A percentile compares a stretch with the other conserved stretches of the same genome.
phyloP scores from a whole-genome alignment of 2,113 vertebrate species.

The Neomonachus schauinslandi region DNA sequence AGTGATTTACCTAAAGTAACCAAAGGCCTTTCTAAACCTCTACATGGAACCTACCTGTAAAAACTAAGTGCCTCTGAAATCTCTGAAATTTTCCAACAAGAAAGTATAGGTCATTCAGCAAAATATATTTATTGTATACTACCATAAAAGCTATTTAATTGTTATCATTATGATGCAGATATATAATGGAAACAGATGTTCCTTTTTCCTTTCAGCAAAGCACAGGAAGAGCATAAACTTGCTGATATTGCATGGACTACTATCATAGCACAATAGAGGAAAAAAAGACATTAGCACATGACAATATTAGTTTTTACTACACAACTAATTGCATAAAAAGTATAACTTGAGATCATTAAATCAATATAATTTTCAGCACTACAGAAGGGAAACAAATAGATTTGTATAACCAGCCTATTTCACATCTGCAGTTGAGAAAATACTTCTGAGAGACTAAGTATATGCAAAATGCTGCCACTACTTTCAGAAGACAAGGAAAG shows the following conservation, averaged over 20 bases:
- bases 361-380: slow-evolving; percentile 75
- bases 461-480: slow-evolving; percentile 49
- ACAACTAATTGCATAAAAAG: slow-evolving; percentile 75
- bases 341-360: slow-evolving; percentile 79
- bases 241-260: background rate
- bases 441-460: slow-evolving; percentile 42
- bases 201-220: slow-evolving; percentile 64
- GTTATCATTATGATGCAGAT: slow-evolving; percentile 70
- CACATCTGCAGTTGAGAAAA: slow-evolving; percentile 55
- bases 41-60: slow-evolving; percentile 42
- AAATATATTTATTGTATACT: slow-evolving; percentile 63
- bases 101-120: slow-evolving; percentile 40
- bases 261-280: slow-evolving; percentile 38
- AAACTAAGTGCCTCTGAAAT: slow-evolving; percentile 25
- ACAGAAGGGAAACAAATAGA: slow-evolving; percentile 70
- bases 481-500: slow-evolving; percentile 54
- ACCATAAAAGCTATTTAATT: slow-evolving; percentile 71
- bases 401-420: slow-evolving; percentile 57
- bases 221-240: slow-evolving; percentile 72
- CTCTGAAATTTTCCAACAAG: slow-evolving; percentile 53
- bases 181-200: slow-evolving; percentile 67
- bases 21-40: slow-evolving; percentile 38
- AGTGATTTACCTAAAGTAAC: slow-evolving; percentile 56
- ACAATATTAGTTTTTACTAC: slow-evolving; percentile 78
- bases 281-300: slow-evolving; percentile 58